Base-by-base conservation (phyloP, 2,113 vertebrate species). In the Riparia riparia region DNA sequence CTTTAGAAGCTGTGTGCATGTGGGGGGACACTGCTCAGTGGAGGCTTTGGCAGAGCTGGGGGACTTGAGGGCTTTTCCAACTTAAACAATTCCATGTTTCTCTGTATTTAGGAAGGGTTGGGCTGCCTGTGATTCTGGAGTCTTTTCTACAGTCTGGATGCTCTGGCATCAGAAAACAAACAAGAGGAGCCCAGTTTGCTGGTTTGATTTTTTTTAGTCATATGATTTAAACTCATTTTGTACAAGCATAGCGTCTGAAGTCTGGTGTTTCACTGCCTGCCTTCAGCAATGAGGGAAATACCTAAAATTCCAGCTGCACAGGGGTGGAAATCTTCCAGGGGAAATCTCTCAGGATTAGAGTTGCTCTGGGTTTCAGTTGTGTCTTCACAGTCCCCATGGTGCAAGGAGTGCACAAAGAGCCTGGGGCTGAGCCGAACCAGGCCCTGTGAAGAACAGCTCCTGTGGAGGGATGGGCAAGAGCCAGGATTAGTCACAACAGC, bases 321-420 rank as follows among this genome's bases (percentile, higher is more conserved):
- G 3, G 82, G 60, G 25, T 84, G 47, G 41, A 63, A 95, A 54
- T 47, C 44, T 29, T 29, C 54, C 26, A 14, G n/a, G 1, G 66
- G 44, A 45, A 44, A 12, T 69, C 41, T 65, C 57, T 54, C 17
- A 22, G 24, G 10, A 14, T 53, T 51, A 21, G 76, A 61, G 16
- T 24, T 91, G 39, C 56, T 63, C 47, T 49, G 58, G 47, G n/a
- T 65, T 90, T 76, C n/a, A 7, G 37, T 4, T 41, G 66, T 71
- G 63, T 34, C 71, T 70, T 82, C 57, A 4, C 2, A 2, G 44
- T 79, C 11, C 60, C 77, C 0, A 0, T 0, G 0, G 29, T 39
- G 28, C 68, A 37, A 53, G 39, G 7, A 10, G 61, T 34, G 51
- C 66, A 60, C 41, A 70, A 66, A 21, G 61, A 95, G 76, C 74